phyloP scores from a whole-genome alignment of 1,140 invertebrate species.

The Aleiodes sp. region DNA sequence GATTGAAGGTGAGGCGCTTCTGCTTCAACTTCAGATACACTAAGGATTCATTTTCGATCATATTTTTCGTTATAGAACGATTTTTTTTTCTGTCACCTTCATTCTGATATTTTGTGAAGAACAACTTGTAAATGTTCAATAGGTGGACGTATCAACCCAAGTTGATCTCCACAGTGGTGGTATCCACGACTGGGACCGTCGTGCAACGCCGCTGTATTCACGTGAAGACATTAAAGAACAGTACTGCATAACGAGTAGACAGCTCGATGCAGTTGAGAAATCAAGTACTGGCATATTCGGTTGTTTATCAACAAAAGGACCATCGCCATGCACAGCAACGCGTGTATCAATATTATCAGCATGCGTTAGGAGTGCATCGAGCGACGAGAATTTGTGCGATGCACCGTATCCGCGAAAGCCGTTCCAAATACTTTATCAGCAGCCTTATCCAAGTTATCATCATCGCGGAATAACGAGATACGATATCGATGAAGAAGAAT shows the following conservation, averaged over 20 bases:
- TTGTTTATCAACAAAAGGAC: constrained; percentile 74
- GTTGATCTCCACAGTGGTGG: constrained; percentile 59
- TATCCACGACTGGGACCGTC: constrained; percentile 58
- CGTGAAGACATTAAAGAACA: constrained; percentile 89
- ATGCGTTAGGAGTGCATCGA: constrained; percentile 84
- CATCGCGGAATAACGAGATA: constrained; percentile 49
- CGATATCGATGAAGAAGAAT: constrained; percentile 66
- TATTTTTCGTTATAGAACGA: too few relatives aligned
- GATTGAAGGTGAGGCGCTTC: too few relatives aligned
- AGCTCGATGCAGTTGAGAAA: constrained; percentile 85
- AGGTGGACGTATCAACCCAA: constrained; percentile 65
- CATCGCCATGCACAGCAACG: constrained; percentile 63
- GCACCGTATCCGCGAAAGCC: constrained; percentile 76
- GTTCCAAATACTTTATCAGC: constrained; percentile 58
- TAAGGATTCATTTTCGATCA: too few relatives aligned
- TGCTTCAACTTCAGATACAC: too few relatives aligned
- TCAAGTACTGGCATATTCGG: constrained; percentile 81
- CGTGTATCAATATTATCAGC: constrained; percentile 81
- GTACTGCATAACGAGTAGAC: constrained; percentile 92
- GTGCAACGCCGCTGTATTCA: constrained; percentile 79
- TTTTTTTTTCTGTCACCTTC: too few relatives aligned
- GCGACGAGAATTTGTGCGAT: constrained; percentile 85
- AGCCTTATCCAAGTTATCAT: constrained; percentile 59
- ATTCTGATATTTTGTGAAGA: too few relatives aligned
- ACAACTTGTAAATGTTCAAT: constrained; percentile 10